Evolutionary conservation across 1,140 invertebrate genomes (phyloP).

Genomic region (Drosophila busckii): DNA sequence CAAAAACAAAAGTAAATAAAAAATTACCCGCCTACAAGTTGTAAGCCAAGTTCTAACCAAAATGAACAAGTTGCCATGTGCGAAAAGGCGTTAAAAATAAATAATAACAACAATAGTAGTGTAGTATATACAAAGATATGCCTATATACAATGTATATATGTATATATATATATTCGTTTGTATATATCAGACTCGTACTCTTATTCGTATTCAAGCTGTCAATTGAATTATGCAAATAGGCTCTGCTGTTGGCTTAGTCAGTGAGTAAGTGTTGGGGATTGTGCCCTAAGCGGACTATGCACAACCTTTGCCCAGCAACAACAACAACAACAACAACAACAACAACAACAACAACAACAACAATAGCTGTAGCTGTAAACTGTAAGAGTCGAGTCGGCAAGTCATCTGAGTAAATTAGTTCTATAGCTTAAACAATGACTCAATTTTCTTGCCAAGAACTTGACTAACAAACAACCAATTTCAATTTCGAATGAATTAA

Average conservation of each 20-base stretch:
- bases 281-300: background rate
- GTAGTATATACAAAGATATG: background rate
- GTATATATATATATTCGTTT: too few relatives aligned
- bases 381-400: too few relatives aligned
- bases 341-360: constrained; percentile 3
- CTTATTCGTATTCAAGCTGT: too few relatives aligned
- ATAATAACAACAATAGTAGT: constrained; percentile 2
- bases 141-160: too few relatives aligned
- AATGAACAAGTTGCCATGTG: constrained; percentile 25
- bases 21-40: constrained; percentile 20
- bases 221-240: constrained; percentile 58
- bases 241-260: constrained; percentile 1
- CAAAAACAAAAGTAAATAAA: background rate
- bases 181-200: too few relatives aligned
- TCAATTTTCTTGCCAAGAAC: too few relatives aligned
- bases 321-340: constrained; percentile 5
- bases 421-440: background rate
- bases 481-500: too few relatives aligned
- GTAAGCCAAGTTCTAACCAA: constrained; percentile 5
- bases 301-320: constrained; percentile 10
- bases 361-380: too few relatives aligned
- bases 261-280: constrained; percentile 15
- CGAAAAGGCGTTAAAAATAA: constrained; percentile 47
- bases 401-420: too few relatives aligned
- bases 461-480: too few relatives aligned